Base-by-base conservation (phyloP, 2,888 invertebrate species). In the Mythimna ferrago region DNA sequence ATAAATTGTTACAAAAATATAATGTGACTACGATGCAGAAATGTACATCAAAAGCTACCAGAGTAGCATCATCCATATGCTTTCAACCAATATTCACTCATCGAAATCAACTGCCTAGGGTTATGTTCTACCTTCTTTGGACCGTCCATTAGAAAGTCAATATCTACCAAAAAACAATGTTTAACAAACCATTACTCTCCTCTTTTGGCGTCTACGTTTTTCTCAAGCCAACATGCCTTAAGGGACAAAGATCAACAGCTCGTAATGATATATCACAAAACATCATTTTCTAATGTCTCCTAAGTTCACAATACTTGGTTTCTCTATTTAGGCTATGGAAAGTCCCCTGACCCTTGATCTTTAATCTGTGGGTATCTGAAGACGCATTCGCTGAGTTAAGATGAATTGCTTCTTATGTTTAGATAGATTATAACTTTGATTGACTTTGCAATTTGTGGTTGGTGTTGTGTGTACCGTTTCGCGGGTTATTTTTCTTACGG, bases 311-410 rank as follows among this genome's bases (percentile, higher is more conserved):
- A 66, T 60, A 32, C 35, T 57, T 16, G 57, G 58, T 77, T 65
- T 75, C 81, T 63, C 82, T 76, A 72, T 83, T 83, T 82, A 89
- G 90, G 89, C 88, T 89, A 86, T 89, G 89, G 92, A 92, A 92
- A 92, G 92, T 85, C 32, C 48, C 64, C 69, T 70, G 69, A 75
- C 89, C 81, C 58, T 54, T 56, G 89, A 90, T 86, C 91, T 87
- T 64, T 85, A 82, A 87, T 86, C 87, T 88, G 82, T 81, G 83
- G 63, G 66, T 80, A 69, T 71, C 80, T 83, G 56, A 56, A 51
- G 62, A 68, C 68, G n/a, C 41, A 53, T 53, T 63, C 38, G 21
- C 44, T 48, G 44, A 44, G 48, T 53, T 38, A 48, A 64, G 71
- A 83, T 78, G 61, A 69, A 81, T 76, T 71, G 64, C 65, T 11